Evolutionary conservation across 2,888 invertebrate species (phyloP).

Genomic region (Embidobia sp.): DNA sequence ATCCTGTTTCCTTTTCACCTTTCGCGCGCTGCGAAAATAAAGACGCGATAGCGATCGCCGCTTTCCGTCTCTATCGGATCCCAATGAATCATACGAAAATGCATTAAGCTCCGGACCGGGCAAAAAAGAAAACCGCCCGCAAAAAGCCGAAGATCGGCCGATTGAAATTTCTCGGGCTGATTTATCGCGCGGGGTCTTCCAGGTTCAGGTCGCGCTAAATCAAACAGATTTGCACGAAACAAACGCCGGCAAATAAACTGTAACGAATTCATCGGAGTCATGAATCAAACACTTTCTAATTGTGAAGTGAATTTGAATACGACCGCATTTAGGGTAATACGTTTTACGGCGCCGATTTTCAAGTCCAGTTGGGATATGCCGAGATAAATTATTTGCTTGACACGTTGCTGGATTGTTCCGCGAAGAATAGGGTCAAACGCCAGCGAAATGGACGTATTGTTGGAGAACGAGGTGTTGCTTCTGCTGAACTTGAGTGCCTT

Average conservation of each 20-base stretch:
- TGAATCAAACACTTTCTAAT: constrained; percentile 22
- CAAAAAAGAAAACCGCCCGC: too few relatives aligned
- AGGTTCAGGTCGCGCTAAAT: constrained; percentile 19
- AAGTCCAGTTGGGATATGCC: too few relatives aligned
- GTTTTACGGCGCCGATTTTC: too few relatives aligned
- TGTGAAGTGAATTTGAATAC: too few relatives aligned
- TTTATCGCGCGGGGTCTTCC: constrained; percentile 16
- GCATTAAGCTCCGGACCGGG: too few relatives aligned
- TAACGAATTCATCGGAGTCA: constrained; percentile 29
- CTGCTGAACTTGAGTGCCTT: too few relatives aligned
- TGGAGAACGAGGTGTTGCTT: too few relatives aligned
- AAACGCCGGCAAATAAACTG: constrained; percentile 20
- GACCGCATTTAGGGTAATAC: too few relatives aligned
- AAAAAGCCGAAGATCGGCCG: neutral
- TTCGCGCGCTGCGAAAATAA: constrained; percentile 29
- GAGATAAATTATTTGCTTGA: too few relatives aligned
- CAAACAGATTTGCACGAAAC: constrained; percentile 27
- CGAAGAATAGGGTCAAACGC: too few relatives aligned
- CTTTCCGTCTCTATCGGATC: constrained; percentile 13
- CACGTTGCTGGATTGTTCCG: too few relatives aligned
- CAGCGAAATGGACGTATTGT: too few relatives aligned
- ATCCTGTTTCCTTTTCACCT: constrained; percentile 38
- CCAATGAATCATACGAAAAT: constrained; percentile 25
- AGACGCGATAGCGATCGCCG: constrained; percentile 19
- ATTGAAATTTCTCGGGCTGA: constrained; percentile 19